Evolutionary conservation across 2,797 vertebrate species (phyloP).

Genomic region (Pseudomugil gertrudae): DNA sequence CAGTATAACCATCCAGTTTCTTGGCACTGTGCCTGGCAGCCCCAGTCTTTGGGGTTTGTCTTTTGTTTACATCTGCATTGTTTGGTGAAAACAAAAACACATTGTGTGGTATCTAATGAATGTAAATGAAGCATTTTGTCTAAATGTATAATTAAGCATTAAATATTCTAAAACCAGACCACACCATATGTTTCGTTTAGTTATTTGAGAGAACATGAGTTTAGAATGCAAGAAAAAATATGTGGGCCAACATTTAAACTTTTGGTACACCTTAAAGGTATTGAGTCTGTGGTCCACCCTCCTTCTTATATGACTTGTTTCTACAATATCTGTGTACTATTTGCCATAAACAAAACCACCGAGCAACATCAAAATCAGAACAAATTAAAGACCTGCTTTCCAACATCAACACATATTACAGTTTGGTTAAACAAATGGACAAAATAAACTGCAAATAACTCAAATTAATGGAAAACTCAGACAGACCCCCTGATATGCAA

Average conservation of each 20-base stretch:
- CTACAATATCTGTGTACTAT: no score
- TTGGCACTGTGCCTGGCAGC: conserved; percentile 16
- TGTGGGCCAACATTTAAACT: background rate
- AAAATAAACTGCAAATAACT: no score
- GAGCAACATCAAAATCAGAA: no score
- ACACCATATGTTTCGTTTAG: background rate
- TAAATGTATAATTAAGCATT: conserved; percentile 11
- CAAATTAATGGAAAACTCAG: no score
- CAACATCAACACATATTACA: no score
- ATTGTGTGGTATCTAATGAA: conserved; percentile 11
- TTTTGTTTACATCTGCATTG: conserved; percentile 32
- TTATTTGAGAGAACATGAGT: background rate
- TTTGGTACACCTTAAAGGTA: no score
- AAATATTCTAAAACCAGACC: conserved; percentile 2
- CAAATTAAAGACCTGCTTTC: no score
- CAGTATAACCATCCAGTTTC: conserved; percentile 32
- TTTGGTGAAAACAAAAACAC: conserved; percentile 25
- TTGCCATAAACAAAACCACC: no score
- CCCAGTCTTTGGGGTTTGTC: conserved; percentile 14
- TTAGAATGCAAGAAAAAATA: background rate
- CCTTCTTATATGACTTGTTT: no score
- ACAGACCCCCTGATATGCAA: no score
- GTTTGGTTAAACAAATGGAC: no score
- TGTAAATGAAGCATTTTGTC: conserved; percentile 22
- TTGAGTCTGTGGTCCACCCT: no score